Percentiles rank a stretch among this genome's conserved stretches.
These are phyloP conservation scores for Cyprinodon tularosa DNA, from an alignment of 2,113 vertebrate genomes.

Conservation along the genomic window DNA sequence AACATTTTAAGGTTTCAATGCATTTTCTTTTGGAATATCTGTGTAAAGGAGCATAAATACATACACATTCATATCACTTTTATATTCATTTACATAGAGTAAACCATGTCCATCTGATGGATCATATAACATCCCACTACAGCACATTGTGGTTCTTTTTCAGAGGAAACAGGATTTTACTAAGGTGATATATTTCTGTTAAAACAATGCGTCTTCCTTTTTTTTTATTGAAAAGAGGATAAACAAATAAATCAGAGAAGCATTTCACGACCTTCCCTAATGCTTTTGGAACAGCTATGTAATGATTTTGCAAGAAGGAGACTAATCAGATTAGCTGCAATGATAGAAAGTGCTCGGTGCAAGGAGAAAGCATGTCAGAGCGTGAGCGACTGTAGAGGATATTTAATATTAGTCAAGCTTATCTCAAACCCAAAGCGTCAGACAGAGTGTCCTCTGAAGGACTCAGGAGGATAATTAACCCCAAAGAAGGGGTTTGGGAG, in stretches of 20 bases:
- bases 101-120: neutral
- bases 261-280: rapidly evolving
- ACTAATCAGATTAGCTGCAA: conserved; percentile 4
- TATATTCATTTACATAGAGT: neutral
- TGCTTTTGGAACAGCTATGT: neutral
- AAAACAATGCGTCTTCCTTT: neutral
- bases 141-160: neutral
- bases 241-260: neutral
- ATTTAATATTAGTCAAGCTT: neutral
- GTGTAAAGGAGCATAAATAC: neutral
- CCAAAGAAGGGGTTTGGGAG: neutral
- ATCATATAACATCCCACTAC: neutral
- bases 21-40: neutral
- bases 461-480: conserved; percentile 1
- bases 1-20: neutral
- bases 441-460: neutral
- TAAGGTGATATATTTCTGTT: neutral
- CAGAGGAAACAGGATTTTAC: neutral
- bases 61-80: too few relatives aligned
- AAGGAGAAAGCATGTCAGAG: neutral
- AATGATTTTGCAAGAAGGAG: neutral
- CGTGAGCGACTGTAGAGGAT: neutral
- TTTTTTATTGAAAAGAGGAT: neutral
- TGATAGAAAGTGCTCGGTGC: neutral
- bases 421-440: neutral